Evolutionary conservation across 2,888 invertebrate species (phyloP).

Genomic region (Torymus tubicola): DNA sequence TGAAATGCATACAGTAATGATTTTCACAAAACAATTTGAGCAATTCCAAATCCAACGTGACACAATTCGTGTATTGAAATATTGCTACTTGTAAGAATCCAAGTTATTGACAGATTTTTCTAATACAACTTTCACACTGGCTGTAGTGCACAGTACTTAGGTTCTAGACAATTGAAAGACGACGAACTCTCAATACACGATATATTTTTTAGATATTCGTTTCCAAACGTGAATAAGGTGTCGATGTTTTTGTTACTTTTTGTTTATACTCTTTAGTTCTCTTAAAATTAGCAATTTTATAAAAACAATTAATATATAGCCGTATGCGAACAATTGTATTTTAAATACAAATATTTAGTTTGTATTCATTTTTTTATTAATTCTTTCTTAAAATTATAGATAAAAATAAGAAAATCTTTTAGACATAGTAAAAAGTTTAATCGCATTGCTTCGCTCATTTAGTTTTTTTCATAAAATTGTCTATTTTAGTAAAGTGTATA

Average conservation of each 20-base stretch:
- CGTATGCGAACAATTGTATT: background rate
- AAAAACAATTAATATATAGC: background rate
- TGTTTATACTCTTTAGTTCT: background rate
- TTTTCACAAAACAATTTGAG: background rate
- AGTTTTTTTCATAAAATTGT: constrained; percentile 31
- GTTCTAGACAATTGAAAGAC: constrained; percentile 46
- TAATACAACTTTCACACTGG: constrained; percentile 36
- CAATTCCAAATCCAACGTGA: constrained; percentile 4
- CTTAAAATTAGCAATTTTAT: constrained; percentile 17
- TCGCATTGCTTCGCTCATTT: background rate
- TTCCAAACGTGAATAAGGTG: constrained; percentile 9
- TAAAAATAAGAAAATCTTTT: constrained; percentile 8
- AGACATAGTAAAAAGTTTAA: constrained; percentile 15
- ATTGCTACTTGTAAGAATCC: constrained; percentile 44
- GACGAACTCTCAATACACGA: constrained; percentile 28
- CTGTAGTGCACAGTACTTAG: constrained; percentile 33
- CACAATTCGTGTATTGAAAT: constrained; percentile 25
- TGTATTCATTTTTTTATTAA: background rate
- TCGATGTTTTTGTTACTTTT: constrained; percentile 11
- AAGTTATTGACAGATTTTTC: constrained; percentile 42
- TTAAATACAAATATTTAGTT: background rate
- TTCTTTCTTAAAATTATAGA: background rate
- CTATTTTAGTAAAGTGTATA: background rate
- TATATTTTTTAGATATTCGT: constrained; percentile 12
- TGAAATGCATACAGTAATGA: constrained; percentile 20